phyloP scores from a whole-genome alignment of 92 coral and sea anemone genomes.

The Umimayanthus kanabou region DNA sequence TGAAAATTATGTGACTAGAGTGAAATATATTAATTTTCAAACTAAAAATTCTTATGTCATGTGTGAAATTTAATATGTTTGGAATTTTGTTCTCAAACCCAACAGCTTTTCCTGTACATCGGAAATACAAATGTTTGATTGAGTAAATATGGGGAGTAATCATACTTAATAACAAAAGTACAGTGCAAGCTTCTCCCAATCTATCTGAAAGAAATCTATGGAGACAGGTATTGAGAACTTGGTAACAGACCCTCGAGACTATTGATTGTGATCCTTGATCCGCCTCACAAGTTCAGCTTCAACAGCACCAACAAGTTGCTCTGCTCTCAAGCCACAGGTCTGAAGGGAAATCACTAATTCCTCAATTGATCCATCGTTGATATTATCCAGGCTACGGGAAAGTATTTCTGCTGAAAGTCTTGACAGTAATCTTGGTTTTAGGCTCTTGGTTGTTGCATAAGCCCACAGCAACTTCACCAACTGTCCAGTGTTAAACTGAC shows the following conservation, averaged over 20 bases:
- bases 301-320: constrained; percentile 68
- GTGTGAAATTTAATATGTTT: too few relatives aligned
- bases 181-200: too few relatives aligned
- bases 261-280: constrained; percentile 33
- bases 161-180: too few relatives aligned
- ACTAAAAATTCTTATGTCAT: too few relatives aligned
- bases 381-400: constrained; percentile 44
- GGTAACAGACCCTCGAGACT: neutral
- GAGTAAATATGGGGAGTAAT: too few relatives aligned
- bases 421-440: constrained; percentile 49
- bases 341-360: constrained; percentile 70
- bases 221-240: too few relatives aligned
- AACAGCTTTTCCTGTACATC: too few relatives aligned
- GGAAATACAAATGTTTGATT: too few relatives aligned
- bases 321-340: constrained; percentile 47
- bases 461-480: constrained; percentile 67
- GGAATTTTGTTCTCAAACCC: too few relatives aligned
- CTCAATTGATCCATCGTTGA: constrained; percentile 55
- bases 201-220: too few relatives aligned
- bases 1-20: too few relatives aligned
- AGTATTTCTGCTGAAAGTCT: constrained; percentile 58
- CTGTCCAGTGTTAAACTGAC: constrained; percentile 54
- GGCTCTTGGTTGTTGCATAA: constrained; percentile 59
- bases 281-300: constrained; percentile 80
- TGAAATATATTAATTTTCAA: too few relatives aligned